Base-by-base conservation (phyloP, 2,797 vertebrate genomes). In the Bryconaethiops microstoma region DNA sequence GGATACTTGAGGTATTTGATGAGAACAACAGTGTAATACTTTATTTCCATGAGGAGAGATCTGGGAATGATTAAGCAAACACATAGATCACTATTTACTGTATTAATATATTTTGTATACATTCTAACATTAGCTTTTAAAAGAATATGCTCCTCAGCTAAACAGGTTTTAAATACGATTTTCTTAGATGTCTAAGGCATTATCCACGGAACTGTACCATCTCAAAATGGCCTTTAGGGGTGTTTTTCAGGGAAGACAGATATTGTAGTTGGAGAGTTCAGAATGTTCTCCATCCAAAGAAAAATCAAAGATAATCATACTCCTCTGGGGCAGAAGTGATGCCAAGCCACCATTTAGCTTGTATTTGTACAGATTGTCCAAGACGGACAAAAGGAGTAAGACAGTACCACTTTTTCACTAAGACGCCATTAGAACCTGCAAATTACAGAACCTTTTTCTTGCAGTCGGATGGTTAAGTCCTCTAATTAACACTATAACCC, bases 261-360 rank as follows among this genome's bases (percentile, higher is more conserved):
- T 54, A 17, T 17, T 57, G 50, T 50, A 48, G 48, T 65, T 19
- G 6, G 67, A 71, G 57, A 23, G 23, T 52, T 77, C 19, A 65
- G 39, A 77, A 57, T 71, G 54, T 55, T 71, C 57, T 81, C 55
- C 57, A 42, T 25, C n/a, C 64, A 39, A 21, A n/a, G 50, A 52
- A 69, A 59, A 64, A 55, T 74, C 16, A 73, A 82, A 72, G 55
- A 73, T 57, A 77, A 55, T 35, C 74, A 10, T 35, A 12, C 45
- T 64, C 74, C 55, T 35, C 5, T 48, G 59, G 57, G 74, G 72
- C 67, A 71, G 48, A 72, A n/a, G 21, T 9, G 13, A 29, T 54
- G 12, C 60, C 74, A 40, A 29, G 13, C 16, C 16, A 52, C 3
- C 54, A 25, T 42, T 64, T 23, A 39, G 40, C 25, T 62, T 23